phyloP scores from a whole-genome alignment of 2,888 invertebrate species.

The Pammene fasciana region DNA sequence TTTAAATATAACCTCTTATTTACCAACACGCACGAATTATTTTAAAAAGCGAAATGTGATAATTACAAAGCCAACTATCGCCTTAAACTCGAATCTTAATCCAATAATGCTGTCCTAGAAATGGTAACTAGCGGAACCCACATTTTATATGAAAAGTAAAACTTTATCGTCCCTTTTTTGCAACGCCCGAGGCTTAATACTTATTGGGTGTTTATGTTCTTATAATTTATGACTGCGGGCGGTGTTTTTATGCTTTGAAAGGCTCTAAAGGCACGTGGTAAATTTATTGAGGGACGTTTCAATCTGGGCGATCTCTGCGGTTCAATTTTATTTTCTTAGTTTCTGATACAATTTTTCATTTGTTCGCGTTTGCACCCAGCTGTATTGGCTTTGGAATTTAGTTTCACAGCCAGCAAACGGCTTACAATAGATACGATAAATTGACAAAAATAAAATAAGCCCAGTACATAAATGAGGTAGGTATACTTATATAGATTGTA shows the following conservation, averaged over 20 bases:
- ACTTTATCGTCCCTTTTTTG: conserved; percentile 49
- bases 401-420: conserved; percentile 5
- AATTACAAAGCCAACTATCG: not conserved
- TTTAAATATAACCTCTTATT: no score
- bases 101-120: not conserved
- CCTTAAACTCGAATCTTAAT: not conserved
- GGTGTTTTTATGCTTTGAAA: conserved; percentile 67
- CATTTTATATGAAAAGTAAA: conserved; percentile 28
- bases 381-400: conserved; percentile 33
- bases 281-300: conserved; percentile 76
- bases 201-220: conserved; percentile 72
- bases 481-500: no score
- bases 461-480: no score
- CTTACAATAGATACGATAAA: not conserved
- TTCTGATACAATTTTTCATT: conserved; percentile 58
- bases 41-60: no score
- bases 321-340: conserved; percentile 54
- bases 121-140: conserved; percentile 25
- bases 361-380: conserved; percentile 51
- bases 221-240: conserved; percentile 75
- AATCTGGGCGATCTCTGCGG: conserved; percentile 72
- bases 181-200: conserved; percentile 53
- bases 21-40: no score
- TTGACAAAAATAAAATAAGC: not conserved
- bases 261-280: conserved; percentile 71